Percentiles rank a stretch among this genome's conserved stretches.
These are phyloP conservation scores for Fratercula arctica DNA, from an alignment of 2,797 vertebrate genomes.

Conservation along the genomic window DNA sequence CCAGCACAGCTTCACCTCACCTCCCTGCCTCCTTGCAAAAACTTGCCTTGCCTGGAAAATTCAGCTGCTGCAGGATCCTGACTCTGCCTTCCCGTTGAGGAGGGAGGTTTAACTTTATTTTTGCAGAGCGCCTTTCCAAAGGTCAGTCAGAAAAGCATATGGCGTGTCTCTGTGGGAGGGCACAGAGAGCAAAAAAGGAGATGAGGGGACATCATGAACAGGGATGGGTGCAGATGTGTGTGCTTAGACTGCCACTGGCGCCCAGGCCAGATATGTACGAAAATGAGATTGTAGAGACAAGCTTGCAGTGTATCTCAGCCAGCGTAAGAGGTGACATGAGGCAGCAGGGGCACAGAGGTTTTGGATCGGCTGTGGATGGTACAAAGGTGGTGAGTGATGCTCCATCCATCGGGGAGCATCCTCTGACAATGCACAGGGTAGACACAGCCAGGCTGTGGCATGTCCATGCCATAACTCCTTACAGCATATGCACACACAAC, in stretches of 20 bases:
- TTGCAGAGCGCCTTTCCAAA: background rate
- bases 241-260: background rate
- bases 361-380: background rate
- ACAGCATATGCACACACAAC: background rate
- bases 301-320: background rate
- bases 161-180: background rate
- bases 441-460: background rate
- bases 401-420: fast-evolving
- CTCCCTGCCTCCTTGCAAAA: background rate
- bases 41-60: background rate
- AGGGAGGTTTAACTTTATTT: fast-evolving
- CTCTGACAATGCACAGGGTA: background rate
- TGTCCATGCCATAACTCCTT: background rate
- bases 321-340: background rate
- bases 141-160: background rate
- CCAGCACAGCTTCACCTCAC: background rate
- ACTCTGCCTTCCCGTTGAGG: background rate
- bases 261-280: background rate
- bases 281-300: background rate
- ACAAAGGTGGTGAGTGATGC: background rate
- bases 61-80: background rate
- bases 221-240: fast-evolving
- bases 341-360: background rate
- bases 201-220: background rate
- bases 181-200: background rate